Base-by-base conservation (phyloP, 2,797 vertebrate species). In the Momotus momota region DNA sequence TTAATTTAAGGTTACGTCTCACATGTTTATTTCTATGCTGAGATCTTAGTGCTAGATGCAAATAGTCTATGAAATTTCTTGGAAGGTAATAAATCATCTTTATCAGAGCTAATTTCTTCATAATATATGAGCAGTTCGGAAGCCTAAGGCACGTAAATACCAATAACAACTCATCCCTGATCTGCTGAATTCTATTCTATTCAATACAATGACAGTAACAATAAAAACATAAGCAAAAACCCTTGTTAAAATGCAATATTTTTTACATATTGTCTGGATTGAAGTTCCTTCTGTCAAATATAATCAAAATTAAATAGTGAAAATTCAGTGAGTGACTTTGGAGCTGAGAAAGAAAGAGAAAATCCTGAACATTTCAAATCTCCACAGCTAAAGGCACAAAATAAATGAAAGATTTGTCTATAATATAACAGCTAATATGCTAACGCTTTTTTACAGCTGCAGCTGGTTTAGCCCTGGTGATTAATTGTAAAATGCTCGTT, bases 401-500 rank as follows among this genome's bases (percentile, higher is more conserved):
- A 93, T 96, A 97, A 97, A 95, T 94, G 95, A 92, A 88, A 94
- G 88, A 70, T 94, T 86, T 96, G 70, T 79, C 64, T 83, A 18
- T 80, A 88, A 92, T 92, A 43, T 51, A 77, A 58, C 67, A 94
- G 73, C 83, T 96, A 93, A 96, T 96, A 88, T 75, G 91, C 57
- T 91, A 85, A 94, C 26, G 4, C 29, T 93, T 92, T 84, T 45
- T 43, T 54, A 66, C 78, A 91, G 81, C 95, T 97, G 92, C 95
- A 96, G 91, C 95, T 96, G 90, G 43, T 92, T 96, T 85, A 90
- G 77, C 52, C 67, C 67, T 86, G 74, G 86, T 87, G 86, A 96
- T 96, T 93, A 96, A 97, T 94, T 85, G 86, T 81, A 90, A 96
- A 96, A 92, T 88, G 57, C 25, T 88, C 80, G 57, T 96, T 97